Base-by-base conservation (phyloP, 2,888 invertebrate species). In the Dryobotodes eremita region DNA sequence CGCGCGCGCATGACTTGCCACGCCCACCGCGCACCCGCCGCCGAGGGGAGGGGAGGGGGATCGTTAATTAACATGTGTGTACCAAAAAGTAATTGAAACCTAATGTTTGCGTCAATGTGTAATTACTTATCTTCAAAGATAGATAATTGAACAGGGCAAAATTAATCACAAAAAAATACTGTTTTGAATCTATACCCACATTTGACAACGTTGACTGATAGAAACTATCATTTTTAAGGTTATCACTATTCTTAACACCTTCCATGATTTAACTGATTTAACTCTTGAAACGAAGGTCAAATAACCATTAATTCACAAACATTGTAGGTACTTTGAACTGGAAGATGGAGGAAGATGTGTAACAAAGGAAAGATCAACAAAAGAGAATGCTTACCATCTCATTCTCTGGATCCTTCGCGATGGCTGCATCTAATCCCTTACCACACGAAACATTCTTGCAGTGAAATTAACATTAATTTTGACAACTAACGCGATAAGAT, bases 1-100 rank as follows among this genome's bases (percentile, higher is more conserved):
- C 89, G 91, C 93, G 91, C 92, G 91, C 92, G 92, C 93, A 91
- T 91, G 90, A 78, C 87, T 88, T 89, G 92, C 91, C 92, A 90
- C 92, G 91, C 92, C 92, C 88, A 88, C 89, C 79, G 79, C 85
- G 78, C 83, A 80, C 81, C 79, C 86, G 81, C 86, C 82, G 74
- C 62, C 42, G n/a, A 13, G n/a, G 59, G 50, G 64, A 71, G 74
- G 81, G 62, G 81, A 31, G 57, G 77, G 79, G 42, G 46, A 23
- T 59, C 26, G 50, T 75, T 85, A 87, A 89, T 86, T 89, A 89
- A 73, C 86, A 80, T 80, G 76, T 82, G 65, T 79, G 59, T 76
- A 81, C 79, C 50, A 84, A 88, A 86, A 86, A 73, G 85, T 85
- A 90, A 90, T 86, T 87, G 88, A 89, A 88, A 75, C 77, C 72